Conservation (phyloP, 1,140 invertebrate genomes). For the Cotesia chilonis region DNA sequence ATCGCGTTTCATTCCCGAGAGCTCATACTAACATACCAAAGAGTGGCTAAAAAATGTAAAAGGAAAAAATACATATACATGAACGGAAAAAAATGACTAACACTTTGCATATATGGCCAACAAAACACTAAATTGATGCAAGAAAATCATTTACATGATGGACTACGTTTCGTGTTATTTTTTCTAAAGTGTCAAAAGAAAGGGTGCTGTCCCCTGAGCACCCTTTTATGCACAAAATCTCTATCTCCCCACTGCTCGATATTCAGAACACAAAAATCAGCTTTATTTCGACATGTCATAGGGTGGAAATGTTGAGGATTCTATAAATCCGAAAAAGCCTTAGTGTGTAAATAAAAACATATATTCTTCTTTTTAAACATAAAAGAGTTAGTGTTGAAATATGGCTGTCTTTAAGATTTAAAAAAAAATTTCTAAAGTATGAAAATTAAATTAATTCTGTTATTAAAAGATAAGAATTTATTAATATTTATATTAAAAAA, state of each 20-base stretch:
- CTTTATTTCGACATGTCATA: conserved; percentile 60
- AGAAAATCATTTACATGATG: conserved; percentile 1
- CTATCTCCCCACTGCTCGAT: conserved; percentile 53
- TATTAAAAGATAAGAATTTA: too few species aligned
- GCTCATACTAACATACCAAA: conserved; percentile 36
- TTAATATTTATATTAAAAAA: too few species aligned
- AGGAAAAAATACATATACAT: conserved; percentile 34
- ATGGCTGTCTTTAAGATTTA: too few species aligned
- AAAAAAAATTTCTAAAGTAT: neutral
- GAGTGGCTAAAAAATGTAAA: conserved; percentile 9
- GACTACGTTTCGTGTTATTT: neutral
- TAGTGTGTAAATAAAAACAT: too few species aligned
- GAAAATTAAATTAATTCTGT: too few species aligned
- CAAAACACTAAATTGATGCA: neutral
- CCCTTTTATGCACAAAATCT: conserved; percentile 51
- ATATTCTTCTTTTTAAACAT: too few species aligned
- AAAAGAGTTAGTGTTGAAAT: too few species aligned
- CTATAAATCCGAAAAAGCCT: conserved; percentile 39
- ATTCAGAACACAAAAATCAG: conserved; percentile 66
- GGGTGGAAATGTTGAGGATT: conserved; percentile 30
- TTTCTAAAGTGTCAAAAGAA: conserved; percentile 18
- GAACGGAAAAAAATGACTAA: neutral
- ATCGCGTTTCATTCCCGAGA: conserved; percentile 53
- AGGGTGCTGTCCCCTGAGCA: conserved; percentile 34
- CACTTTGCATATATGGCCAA: neutral